Evolutionary conservation across 2,113 vertebrate genomes (phyloP).

Genomic region (Tyto alba): DNA sequence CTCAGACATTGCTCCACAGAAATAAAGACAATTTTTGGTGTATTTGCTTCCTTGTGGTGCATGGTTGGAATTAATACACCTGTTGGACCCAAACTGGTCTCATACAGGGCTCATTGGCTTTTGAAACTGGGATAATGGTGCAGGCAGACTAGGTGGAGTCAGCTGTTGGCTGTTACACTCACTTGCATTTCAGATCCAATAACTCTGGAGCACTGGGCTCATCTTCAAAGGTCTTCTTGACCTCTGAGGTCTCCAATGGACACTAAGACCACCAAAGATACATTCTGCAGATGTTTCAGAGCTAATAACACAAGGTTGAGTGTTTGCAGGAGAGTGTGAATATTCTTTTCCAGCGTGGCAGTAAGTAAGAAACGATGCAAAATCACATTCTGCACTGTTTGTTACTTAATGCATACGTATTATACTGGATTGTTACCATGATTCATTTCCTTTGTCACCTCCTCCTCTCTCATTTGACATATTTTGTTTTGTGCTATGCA

Average conservation of each 20-base stretch:
- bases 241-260: neutral
- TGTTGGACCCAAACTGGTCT: neutral
- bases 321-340: neutral
- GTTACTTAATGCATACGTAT: neutral
- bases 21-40: neutral
- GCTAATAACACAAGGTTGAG: neutral
- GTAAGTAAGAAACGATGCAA: neutral
- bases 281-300: neutral
- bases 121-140: neutral
- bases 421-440: neutral
- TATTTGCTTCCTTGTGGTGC: neutral
- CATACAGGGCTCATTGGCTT: neutral
- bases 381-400: neutral
- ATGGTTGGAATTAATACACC: neutral
- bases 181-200: neutral
- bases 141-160: neutral
- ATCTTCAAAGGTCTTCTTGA: neutral
- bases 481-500: neutral
- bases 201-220: neutral
- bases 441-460: neutral
- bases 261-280: neutral
- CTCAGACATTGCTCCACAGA: neutral
- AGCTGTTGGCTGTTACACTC: neutral
- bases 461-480: constrained; percentile 2
- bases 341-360: neutral